Base-by-base conservation (phyloP, 1,140 invertebrate genomes). In the Anthonomus grandis region DNA sequence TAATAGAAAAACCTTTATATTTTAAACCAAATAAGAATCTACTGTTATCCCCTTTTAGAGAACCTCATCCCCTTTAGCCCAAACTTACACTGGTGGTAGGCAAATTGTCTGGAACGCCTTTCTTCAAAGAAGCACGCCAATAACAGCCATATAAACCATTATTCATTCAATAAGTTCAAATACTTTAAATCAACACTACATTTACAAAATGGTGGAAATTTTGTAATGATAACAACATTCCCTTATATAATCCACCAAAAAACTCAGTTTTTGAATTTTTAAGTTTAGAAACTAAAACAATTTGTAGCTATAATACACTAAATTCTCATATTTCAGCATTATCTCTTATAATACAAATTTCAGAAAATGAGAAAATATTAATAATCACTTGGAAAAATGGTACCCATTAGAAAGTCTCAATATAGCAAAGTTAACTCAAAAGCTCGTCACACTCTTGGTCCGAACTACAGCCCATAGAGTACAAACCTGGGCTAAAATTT, bases 361-460 rank as follows among this genome's bases (percentile, higher is more conserved):
- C n/a, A n/a, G n/a, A n/a, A n/a, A n/a, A n/a, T n/a, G 37, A 39
- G 17, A 39, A 39, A 39, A 39, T 39, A 39, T 39, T 39, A 39
- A 39, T 39, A 39, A 17, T 39, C 13, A 39, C 17, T n/a, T 39
- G 17, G 37, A 39, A 39, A 39, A 39, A 15, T 39, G 37, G 37
- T 39, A 12, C 17, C 37, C 41, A 25, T 31, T 31, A 50, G 55
- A 25, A 36, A 18, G 34, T 31, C 27, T 17, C 21, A 25, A 31
- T 23, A 24, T 19, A 24, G 36, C 10, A 49, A 9, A 42, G 37
- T 15, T 38, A 39, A 42, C 38, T 37, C 56, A 58, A 57, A 48
- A 41, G 21, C 41, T 56, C 49, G 52, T 45, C 12, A 10, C 45
- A 31, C 15, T 39, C 9, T 39, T 39, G 17, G 37, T 15, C 9